phyloP scores from a whole-genome alignment of 2,888 invertebrate species.

The Parnassius apollo region DNA sequence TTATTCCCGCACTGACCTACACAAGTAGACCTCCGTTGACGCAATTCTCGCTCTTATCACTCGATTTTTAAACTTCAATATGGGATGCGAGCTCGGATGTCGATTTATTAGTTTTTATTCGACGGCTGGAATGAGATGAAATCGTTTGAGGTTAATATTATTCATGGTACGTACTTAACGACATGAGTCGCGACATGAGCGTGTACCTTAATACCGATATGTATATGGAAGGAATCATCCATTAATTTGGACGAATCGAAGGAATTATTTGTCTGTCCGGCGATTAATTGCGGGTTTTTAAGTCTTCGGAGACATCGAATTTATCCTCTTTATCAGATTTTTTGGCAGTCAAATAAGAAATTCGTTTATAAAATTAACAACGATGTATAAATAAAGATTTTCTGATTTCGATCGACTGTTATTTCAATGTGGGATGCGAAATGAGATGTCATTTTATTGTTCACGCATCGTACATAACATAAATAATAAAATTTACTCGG shows the following conservation, averaged over 20 bases:
- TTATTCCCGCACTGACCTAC: conserved; percentile 48
- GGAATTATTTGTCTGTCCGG: conserved; percentile 35
- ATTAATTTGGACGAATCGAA: conserved; percentile 30
- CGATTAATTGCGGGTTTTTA: conserved; percentile 32
- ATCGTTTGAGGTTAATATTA: conserved; percentile 61
- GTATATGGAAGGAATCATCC: conserved; percentile 7
- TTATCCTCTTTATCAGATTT: conserved; percentile 24
- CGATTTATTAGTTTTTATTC: conserved; percentile 49
- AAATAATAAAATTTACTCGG: too few species aligned
- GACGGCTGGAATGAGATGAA: conserved; percentile 42
- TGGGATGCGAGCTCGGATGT: conserved; percentile 33
- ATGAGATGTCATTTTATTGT: neutral
- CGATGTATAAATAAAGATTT: neutral
- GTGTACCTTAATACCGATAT: conserved; percentile 23
- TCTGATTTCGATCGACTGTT: neutral
- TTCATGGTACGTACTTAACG: conserved; percentile 52
- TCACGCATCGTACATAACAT: neutral
- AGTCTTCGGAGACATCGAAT: conserved; percentile 27
- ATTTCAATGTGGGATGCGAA: neutral
- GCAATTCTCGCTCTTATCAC: conserved; percentile 45
- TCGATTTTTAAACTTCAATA: conserved; percentile 38
- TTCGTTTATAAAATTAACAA: conserved; percentile 20
- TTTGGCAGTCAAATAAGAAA: conserved; percentile 11
- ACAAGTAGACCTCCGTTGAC: conserved; percentile 26
- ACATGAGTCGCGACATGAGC: conserved; percentile 25